Percentiles rank a stretch among this genome's conserved stretches.
These are phyloP conservation scores for Daubentonia madagascariensis DNA, from an alignment of 2,113 vertebrate species.

Conservation along the genomic window DNA sequence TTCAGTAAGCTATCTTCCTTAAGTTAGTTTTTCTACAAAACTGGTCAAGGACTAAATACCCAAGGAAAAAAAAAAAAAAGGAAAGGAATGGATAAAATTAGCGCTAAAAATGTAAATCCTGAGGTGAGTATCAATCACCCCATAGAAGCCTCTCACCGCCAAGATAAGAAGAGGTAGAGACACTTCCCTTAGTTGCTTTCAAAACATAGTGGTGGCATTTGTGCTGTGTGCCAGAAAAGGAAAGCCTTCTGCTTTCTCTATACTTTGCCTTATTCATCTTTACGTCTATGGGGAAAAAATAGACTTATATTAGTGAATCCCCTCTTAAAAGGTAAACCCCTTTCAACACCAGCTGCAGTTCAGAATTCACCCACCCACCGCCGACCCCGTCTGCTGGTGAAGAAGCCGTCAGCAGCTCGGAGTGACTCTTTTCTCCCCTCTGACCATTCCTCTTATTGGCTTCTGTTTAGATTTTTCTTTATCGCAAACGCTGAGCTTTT, in stretches of 20 bases:
- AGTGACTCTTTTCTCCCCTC: background rate
- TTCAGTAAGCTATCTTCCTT: background rate
- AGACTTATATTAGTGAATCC: background rate
- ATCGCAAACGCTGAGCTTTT: background rate
- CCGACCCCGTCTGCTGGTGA: too few relatives aligned
- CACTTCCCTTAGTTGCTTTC: background rate
- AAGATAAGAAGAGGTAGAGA: background rate
- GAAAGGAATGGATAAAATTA: background rate
- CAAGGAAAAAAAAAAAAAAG: background rate
- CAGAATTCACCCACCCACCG: fast-evolving
- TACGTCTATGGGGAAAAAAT: background rate
- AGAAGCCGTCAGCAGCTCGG: background rate
- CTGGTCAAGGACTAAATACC: background rate
- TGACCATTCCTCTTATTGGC: background rate
- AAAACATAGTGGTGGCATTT: background rate
- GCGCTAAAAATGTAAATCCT: background rate
- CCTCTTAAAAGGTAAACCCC: background rate
- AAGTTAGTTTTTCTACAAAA: background rate
- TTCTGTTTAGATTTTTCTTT: background rate
- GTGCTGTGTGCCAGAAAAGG: background rate
- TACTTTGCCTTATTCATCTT: background rate
- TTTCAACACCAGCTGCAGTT: background rate
- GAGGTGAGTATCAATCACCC: background rate
- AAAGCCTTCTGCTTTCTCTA: background rate
- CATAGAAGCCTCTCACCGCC: background rate